Conservation (phyloP, 2,888 invertebrate genomes). For the Ellobium chinense region DNA sequence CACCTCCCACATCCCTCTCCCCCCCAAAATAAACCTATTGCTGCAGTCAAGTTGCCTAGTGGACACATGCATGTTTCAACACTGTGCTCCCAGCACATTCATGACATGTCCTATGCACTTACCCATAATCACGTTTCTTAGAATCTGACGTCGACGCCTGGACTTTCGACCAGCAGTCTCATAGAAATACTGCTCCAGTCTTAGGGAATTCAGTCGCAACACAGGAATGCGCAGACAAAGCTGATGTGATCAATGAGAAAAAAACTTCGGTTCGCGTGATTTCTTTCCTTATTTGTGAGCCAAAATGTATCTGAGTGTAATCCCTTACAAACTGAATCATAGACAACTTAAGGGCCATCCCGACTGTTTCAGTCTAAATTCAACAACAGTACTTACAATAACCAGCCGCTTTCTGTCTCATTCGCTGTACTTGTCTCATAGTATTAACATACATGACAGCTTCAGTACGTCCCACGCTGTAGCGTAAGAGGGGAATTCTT, state of each 20-base stretch:
- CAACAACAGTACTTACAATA: not conserved
- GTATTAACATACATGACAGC: slow-evolving; percentile 44
- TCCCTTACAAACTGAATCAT: slow-evolving; percentile 8
- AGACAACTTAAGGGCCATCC: no score
- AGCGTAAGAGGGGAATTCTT: slow-evolving; percentile 39
- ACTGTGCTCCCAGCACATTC: no score
- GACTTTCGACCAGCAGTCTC: slow-evolving; percentile 38
- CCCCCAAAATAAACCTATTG: not conserved
- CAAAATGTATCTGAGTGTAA: not conserved
- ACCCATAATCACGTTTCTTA: not conserved
- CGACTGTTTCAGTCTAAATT: no score
- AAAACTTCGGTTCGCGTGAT: not conserved
- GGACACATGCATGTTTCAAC: not conserved
- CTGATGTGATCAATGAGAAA: slow-evolving; percentile 31
- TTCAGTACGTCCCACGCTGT: slow-evolving; percentile 30
- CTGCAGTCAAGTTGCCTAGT: not conserved
- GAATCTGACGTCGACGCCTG: slow-evolving; percentile 1
- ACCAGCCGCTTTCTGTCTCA: slow-evolving; percentile 12
- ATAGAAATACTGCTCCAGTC: slow-evolving; percentile 33
- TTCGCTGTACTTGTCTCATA: slow-evolving; percentile 41
- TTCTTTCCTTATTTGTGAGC: not conserved
- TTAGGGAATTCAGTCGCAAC: slow-evolving; percentile 18
- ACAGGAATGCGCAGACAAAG: slow-evolving; percentile 34
- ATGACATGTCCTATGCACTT: not conserved
- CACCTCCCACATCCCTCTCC: not conserved